Evolutionary conservation across 2,888 invertebrate genomes (phyloP), one percentile per base, ranked within the genome.

Genomic region (Amblyjoppa fuscipennis): DNA sequence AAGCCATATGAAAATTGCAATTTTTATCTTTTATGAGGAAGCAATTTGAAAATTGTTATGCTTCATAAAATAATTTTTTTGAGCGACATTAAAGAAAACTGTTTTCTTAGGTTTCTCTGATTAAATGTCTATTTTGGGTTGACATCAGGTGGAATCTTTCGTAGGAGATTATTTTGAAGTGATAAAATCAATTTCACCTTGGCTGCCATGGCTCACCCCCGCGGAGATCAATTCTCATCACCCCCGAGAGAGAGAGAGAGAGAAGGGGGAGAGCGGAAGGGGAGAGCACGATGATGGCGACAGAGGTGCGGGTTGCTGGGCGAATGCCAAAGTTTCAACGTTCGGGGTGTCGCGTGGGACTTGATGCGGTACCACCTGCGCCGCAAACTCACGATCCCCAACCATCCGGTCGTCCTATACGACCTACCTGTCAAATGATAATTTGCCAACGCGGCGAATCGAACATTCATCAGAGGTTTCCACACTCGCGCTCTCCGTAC

Each of bases 301-400:
- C 71, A 66, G 70, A 76, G 77, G 71, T 73, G 77, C 74, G 28
- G 34, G 74, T 64, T 41, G 78, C 73, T 69, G 85, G 85, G 79
- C 75, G 68, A 66, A 45, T 59, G 82, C 85, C 85, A 85, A 85
- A 82, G 85, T 85, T 85, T 85, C 78, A 28, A 71, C 73, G 64
- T 70, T 81, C 69, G 28, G 76, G 59, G 53, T 83, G 68, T 83
- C 82, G 73, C 68, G 82, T 61, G 80, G 61, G 82, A 85, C 71
- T 79, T 7, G 76, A 79, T 69, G 85, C 76, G 85, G 73, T 69
- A 69, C 77, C 81, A 85, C 83, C 84, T 86, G 79, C 81, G 79
- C 71, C 68, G 78, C 34, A 75, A 83, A 82, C 69, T 80, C 77
- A 31, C 56, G 76, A 79, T 7, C 53, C 66, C 38, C 53, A 53